These are phyloP conservation scores for Pseudoatta argentina DNA, from an alignment of 1,140 invertebrate species.

Conservation along the genomic window DNA sequence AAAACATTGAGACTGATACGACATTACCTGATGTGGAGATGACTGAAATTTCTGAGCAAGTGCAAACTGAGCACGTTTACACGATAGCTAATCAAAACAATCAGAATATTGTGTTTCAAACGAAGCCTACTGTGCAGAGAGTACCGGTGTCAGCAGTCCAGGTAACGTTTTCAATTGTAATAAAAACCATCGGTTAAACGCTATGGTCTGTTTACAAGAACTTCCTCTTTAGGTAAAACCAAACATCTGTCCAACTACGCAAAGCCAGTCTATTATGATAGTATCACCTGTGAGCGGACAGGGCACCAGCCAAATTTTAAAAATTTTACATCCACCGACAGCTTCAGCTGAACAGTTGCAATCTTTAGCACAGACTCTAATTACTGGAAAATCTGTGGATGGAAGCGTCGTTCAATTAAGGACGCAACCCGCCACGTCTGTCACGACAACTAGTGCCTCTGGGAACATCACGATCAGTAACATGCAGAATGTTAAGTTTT, in stretches of 20 bases:
- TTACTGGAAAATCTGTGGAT: slow-evolving; percentile 84
- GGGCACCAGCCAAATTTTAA: slow-evolving; percentile 84
- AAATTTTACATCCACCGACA: slow-evolving; percentile 85
- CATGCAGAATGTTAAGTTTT: slow-evolving; percentile 81
- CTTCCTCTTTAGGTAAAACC: slow-evolving; percentile 78
- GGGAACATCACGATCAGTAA: slow-evolving; percentile 81
- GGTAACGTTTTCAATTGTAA: slow-evolving; percentile 63
- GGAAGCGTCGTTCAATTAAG: slow-evolving; percentile 85
- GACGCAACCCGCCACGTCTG: slow-evolving; percentile 74
- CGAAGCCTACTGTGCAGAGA: slow-evolving; percentile 83
- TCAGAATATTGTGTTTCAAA: slow-evolving; percentile 84
- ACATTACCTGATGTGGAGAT: slow-evolving; percentile 83
- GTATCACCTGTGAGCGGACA: slow-evolving; percentile 83
- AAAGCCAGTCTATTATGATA: slow-evolving; percentile 86
- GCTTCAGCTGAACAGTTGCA: slow-evolving; percentile 83
- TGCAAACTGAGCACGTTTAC: slow-evolving; percentile 81
- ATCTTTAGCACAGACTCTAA: slow-evolving; percentile 84
- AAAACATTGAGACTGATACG: slow-evolving; percentile 77
- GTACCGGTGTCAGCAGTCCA: slow-evolving; percentile 82
- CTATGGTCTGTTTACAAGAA: slow-evolving; percentile 8
- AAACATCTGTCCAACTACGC: slow-evolving; percentile 74
- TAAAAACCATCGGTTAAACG: neutral
- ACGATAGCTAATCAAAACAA: slow-evolving; percentile 81
- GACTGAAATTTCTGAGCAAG: slow-evolving; percentile 79
- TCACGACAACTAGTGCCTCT: slow-evolving; percentile 77